Evolutionary conservation across 2,113 vertebrate genomes (phyloP), one percentile per base, ranked within the genome.

Genomic region (Muntiacus muntjak): DNA sequence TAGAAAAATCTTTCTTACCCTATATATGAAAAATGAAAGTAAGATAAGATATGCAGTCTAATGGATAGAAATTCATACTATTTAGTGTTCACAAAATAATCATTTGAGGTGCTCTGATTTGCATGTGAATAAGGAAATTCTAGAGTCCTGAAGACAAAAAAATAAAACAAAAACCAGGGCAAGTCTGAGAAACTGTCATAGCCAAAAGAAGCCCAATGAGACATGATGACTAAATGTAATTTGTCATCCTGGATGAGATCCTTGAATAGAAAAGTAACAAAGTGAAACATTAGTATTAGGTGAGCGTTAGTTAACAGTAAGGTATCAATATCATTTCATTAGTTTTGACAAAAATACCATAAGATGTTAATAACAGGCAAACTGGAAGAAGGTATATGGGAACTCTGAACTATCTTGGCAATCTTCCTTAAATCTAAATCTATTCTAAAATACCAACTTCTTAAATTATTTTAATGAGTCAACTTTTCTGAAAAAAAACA

Each of bases 401-500:
- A 87, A 93, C 7, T 94, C 16, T 82, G 33, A 25, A 84, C 10
- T 54, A 28, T 50, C 19, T 30, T 82, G 33, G 19, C 1, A 89
- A 83, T 50, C 76, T 86, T 88, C 16, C 79, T 95, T 50, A 88
- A 95, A 81, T 21, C 15, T 30, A 78, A 89, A 78, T 85, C 0
- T 79, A 64, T 95, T 71, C 13, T 87, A 87, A 96, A 83, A 81
- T 74, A 40, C 28, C 7, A 86, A 67, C 23, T 74, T 84, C 54
- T 0, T 74, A 84, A 84, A 4, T 67, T 64, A 94, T 88, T 83
- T 89, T 30, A 95, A 60, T 26, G 26, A 74, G 9, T 84, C n/a
- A 83, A 84, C 17, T 87, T 96, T 92, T 94, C n/a, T 93, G 82
- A 87, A 78, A 95, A 47, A 96, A 74, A 91, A 85, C 2, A 55